phyloP scores from a whole-genome alignment of 92 coral and sea anemone genomes.

The Zoanthus sansibaricus region DNA sequence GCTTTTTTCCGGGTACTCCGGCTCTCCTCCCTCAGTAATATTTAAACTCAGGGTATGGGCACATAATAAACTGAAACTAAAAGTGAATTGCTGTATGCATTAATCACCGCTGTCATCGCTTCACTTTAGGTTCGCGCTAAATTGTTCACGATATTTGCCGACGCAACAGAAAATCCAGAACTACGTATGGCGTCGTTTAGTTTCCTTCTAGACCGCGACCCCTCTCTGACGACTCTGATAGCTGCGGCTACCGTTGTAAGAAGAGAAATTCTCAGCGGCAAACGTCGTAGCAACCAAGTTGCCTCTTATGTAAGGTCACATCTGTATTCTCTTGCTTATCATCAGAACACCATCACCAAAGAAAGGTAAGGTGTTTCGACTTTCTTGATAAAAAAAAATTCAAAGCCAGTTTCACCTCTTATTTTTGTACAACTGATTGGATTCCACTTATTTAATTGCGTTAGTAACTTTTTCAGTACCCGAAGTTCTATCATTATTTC shows the following conservation, averaged over 20 bases:
- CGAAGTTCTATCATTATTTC: too few relatives aligned
- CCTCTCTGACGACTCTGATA: conserved; percentile 76
- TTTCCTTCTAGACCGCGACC: conserved; percentile 71
- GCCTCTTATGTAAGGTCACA: conserved; percentile 84
- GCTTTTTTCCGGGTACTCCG: too few relatives aligned
- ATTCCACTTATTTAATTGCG: too few relatives aligned
- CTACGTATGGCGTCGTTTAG: conserved; percentile 86
- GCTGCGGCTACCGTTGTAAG: conserved; percentile 68
- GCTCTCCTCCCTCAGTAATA: too few relatives aligned
- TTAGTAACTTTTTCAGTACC: too few relatives aligned
- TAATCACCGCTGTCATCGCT: not conserved
- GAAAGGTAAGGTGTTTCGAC: conserved; percentile 48
- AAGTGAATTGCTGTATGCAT: not conserved
- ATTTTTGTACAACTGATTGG: too few relatives aligned
- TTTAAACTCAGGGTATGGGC: too few relatives aligned
- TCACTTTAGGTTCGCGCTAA: conserved; percentile 50
- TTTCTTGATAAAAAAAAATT: not conserved
- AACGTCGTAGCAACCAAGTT: conserved; percentile 89
- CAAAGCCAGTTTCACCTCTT: too few relatives aligned
- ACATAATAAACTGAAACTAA: too few relatives aligned
- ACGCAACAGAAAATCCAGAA: conserved; percentile 72
- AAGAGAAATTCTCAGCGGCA: conserved; percentile 64
- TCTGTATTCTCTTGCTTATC: conserved; percentile 72
- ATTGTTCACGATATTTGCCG: conserved; percentile 67
- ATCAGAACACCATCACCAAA: conserved; percentile 63